These are phyloP conservation scores for Tokudaia tokunoshimensis DNA, from an alignment of 2,797 vertebrate species.

Conservation along the genomic window DNA sequence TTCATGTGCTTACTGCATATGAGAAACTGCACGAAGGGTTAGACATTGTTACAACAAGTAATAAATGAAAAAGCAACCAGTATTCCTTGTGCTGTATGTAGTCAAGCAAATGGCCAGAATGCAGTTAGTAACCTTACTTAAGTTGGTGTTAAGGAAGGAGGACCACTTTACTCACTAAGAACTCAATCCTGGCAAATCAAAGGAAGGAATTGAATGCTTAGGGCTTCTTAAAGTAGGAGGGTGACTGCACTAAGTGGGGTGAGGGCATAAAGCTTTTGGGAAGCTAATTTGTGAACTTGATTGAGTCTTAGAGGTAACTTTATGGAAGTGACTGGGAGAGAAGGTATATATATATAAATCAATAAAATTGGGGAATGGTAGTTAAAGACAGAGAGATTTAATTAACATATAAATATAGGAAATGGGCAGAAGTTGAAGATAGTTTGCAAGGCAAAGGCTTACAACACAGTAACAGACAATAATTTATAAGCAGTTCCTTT, in stretches of 20 bases:
- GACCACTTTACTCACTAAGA: not conserved
- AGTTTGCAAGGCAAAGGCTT: constrained; percentile 17
- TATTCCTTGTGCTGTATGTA: constrained; percentile 12
- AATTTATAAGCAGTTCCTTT: not conserved
- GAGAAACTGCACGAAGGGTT: not conserved
- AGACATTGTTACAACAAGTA: not conserved
- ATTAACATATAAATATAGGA: not conserved
- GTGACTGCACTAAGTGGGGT: not conserved
- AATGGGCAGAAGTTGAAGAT: constrained; percentile 1
- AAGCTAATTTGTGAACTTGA: constrained; percentile 34
- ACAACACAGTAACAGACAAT: not conserved
- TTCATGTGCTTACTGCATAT: not conserved
- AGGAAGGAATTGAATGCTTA: constrained; percentile 8
- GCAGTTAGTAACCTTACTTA: not conserved
- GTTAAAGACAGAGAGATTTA: constrained; percentile 23
- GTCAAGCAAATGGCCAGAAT: not conserved
- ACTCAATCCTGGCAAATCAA: constrained; percentile 35
- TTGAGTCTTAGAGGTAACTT: constrained; percentile 43
- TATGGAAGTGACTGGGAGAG: constrained; percentile 12
- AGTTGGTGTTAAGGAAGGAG: not conserved
- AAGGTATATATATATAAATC: not conserved
- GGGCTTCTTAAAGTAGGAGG: not conserved
- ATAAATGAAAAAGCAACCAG: constrained; percentile 16
- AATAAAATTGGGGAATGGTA: constrained; percentile 5
- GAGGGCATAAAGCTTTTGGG: not conserved